Evolutionary conservation across 2,797 vertebrate genomes (phyloP).

Genomic region (Cheirogaleus major): DNA sequence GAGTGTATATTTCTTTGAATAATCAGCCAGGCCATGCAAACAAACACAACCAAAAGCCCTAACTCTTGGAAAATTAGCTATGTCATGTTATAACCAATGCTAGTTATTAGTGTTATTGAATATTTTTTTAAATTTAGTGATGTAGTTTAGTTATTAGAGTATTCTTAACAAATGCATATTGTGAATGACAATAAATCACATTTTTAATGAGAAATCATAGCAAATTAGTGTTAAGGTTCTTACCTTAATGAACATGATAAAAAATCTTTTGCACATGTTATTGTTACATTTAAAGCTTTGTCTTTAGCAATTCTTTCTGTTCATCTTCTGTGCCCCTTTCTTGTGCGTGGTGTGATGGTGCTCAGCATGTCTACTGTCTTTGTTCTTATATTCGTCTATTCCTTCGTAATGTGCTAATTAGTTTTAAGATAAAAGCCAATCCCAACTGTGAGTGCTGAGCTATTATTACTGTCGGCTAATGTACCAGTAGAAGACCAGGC

Average conservation of each 20-base stretch:
- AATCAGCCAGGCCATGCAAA: neutral
- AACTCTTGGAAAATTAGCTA: neutral
- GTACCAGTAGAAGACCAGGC: neutral
- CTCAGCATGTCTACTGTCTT: neutral
- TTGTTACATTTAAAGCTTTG: neutral
- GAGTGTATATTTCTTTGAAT: neutral
- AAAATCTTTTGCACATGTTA: neutral
- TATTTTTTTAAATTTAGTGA: neutral
- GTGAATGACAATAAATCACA: neutral
- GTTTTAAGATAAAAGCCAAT: constrained; percentile 53
- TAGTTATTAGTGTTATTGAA: neutral
- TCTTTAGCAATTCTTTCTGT: neutral
- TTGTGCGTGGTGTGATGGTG: neutral
- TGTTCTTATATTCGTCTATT: constrained; percentile 38
- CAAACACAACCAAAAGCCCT: neutral
- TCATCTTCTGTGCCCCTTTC: neutral
- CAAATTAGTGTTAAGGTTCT: neutral
- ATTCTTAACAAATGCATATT: neutral
- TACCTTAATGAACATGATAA: neutral
- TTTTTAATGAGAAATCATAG: constrained; percentile 22
- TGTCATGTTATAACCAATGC: neutral
- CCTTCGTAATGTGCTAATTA: constrained; percentile 59
- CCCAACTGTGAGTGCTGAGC: neutral
- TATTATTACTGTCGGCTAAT: constrained; percentile 43
- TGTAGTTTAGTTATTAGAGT: neutral